A percentile compares a stretch with the other conserved stretches of the same genome.
phyloP scores from a whole-genome alignment of 2,888 invertebrate genomes.

The Cephus pulcher region DNA sequence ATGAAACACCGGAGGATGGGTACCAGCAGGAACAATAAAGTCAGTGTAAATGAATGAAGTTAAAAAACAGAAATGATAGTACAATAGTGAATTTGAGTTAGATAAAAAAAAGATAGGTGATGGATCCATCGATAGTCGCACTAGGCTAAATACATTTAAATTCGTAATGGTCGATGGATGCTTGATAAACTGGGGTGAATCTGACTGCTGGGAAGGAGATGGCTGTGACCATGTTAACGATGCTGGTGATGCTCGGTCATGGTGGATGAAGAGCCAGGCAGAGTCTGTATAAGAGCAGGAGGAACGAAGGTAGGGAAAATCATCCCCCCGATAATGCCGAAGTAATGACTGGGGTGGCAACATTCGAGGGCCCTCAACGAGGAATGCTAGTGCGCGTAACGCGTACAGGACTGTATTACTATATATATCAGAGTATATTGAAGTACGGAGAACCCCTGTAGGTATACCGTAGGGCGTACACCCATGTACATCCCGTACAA shows the following conservation, averaged over 20 bases:
- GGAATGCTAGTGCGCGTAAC: conserved; percentile 14
- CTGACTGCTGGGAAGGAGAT: conserved; percentile 11
- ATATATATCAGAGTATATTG: background rate
- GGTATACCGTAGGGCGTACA: conserved; percentile 7
- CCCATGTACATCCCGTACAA: background rate
- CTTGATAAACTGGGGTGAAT: conserved; percentile 40
- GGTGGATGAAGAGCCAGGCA: conserved; percentile 19
- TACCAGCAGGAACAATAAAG: too few species aligned
- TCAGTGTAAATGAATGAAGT: too few species aligned
- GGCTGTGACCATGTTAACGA: conserved; percentile 10
- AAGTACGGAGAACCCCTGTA: conserved; percentile 10
- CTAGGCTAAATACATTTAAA: background rate
- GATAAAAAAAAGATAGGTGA: too few species aligned
- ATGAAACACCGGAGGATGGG: too few species aligned
- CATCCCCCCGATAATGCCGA: conserved; percentile 61
- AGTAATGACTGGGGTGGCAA: conserved; percentile 63
- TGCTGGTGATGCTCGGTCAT: conserved; percentile 12
- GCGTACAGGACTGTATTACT: background rate
- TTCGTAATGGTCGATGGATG: background rate
- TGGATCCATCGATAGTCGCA: too few species aligned
- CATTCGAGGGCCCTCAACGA: conserved; percentile 55
- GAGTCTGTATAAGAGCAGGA: conserved; percentile 24
- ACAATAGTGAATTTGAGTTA: too few species aligned
- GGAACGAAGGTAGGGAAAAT: conserved; percentile 42
- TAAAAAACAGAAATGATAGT: too few species aligned